Base-by-base conservation (phyloP, 2,113 vertebrate species). In the Quiscalus mexicanus region DNA sequence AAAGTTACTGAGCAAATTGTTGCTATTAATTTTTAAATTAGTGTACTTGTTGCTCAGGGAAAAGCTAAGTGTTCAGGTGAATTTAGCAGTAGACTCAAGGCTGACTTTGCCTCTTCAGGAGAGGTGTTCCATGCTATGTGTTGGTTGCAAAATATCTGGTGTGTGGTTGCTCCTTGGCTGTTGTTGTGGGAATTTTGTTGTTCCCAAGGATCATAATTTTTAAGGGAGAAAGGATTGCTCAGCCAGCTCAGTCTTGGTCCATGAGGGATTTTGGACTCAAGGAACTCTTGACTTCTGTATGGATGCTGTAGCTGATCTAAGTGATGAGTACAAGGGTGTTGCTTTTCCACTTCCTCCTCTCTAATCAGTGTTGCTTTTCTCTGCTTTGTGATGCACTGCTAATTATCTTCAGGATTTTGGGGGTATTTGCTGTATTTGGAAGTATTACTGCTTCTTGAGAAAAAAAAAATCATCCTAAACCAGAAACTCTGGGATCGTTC, bases 21-120 rank as follows among this genome's bases (percentile, higher is more conserved):
- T 96, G 68, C 64, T 89, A 87, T 95, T 96, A 90, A 90, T 91
- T 94, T 93, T 84, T 67, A 77, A 96, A 86, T 90, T 59, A 78
- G 31, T 59, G 31, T 92, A 63, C 24, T 92, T 81, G 22, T 81
- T 81, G 64, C 79, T 96, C 30, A 89, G 68, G 73, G 73, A 92
- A 81, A 84, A 88, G n/a, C 10, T 5, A 70, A 33, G 28, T 11
- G 22, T 81, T 91, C 30, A 60, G 42, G 79, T 5, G n/a, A 52
- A 64, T 94, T 95, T 86, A 25, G 18, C 68, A 86, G 90, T 21
- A 73, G 68, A 15, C 17, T 83, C 27, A 22, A 58, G 82, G 53
- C 39, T 47, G 76, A 74, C 15, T 95, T 76, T 50, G 2, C 1
- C 19, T 91, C 47, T 35, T 78, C 15, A 49, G 60, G 56, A 67